Evolutionary conservation across 2,797 vertebrate species (phyloP).

Genomic region (Dipus sagitta): DNA sequence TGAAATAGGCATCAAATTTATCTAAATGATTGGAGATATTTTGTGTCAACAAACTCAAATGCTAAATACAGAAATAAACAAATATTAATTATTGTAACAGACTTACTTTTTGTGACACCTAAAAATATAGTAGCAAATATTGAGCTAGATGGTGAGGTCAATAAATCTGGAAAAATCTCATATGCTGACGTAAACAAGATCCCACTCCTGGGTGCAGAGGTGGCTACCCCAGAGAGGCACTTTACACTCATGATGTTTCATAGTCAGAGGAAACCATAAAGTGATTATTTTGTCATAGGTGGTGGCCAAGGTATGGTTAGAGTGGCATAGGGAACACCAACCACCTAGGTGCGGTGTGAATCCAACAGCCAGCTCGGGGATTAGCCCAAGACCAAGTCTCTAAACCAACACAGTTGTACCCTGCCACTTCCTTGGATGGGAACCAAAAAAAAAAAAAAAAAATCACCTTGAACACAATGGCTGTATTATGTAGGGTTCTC

Average conservation of each 20-base stretch:
- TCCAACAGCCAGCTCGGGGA: not conserved
- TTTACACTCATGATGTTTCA: not conserved
- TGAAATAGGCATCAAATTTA: not conserved
- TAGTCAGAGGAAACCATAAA: not conserved
- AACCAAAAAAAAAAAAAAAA: no score
- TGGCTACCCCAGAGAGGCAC: no score
- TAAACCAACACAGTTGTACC: not conserved
- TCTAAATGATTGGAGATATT: not conserved
- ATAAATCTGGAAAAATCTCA: not conserved
- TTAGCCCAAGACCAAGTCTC: not conserved
- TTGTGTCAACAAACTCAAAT: not conserved
- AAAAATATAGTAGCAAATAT: not conserved
- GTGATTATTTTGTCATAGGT: not conserved
- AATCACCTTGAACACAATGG: no score
- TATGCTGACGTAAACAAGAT: not conserved
- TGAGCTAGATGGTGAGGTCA: not conserved
- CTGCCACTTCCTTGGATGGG: no score
- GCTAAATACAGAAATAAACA: not conserved
- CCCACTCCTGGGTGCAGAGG: not conserved
- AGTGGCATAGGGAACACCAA: not conserved
- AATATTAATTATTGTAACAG: not conserved
- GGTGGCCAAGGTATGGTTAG: rapidly evolving
- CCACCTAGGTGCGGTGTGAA: rapidly evolving
- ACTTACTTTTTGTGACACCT: not conserved
- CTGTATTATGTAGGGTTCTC: no score